Evolutionary conservation across 2,888 invertebrate genomes (phyloP), one percentile per base, ranked within the genome.

Genomic region (Parnassius orleans): DNA sequence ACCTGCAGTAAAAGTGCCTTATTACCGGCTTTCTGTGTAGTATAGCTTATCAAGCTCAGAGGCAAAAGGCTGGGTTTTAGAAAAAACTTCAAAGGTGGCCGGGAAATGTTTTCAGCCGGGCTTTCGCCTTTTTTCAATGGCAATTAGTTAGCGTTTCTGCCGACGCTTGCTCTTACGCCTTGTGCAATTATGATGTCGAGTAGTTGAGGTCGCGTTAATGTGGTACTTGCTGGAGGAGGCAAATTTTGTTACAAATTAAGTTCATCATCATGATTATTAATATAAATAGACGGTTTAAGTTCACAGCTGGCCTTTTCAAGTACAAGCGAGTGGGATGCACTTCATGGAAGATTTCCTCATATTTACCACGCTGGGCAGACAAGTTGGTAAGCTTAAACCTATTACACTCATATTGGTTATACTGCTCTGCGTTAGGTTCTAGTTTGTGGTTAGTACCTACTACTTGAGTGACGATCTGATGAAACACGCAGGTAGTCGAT

Each of bases 71-170:
- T 72, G 70, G 71, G 71, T 83, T 81, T 76, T 76, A 72, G 79
- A 84, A 86, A 86, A 84, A 84, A 89, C 86, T 83, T 90, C 90
- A 91, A 91, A 90, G 87, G 79, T 74, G 72, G 76, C 72, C 74
- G 78, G 80, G 80, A 81, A 88, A 88, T 87, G 89, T 90, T 90
- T 88, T 87, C 85, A 86, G 87, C 80, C 83, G 86, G 87, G 82
- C 75, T 91, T 90, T 91, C 92, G 89, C 92, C 92, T 92, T 92
- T 92, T 90, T 90, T 91, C 86, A 92, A 92, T 92, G 92, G 92
- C 92, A 92, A 92, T 92, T 92, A 92, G 92, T 92, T 86, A 84
- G 85, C 85, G 85, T 83, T 86, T 81, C 81, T 77, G 78, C 76
- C 75, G 79, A 74, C 81, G 86, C 79, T 79, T 77, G 81, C 83